Base-by-base conservation (phyloP, 1,140 invertebrate genomes). In the Aradophagus sp. region DNA sequence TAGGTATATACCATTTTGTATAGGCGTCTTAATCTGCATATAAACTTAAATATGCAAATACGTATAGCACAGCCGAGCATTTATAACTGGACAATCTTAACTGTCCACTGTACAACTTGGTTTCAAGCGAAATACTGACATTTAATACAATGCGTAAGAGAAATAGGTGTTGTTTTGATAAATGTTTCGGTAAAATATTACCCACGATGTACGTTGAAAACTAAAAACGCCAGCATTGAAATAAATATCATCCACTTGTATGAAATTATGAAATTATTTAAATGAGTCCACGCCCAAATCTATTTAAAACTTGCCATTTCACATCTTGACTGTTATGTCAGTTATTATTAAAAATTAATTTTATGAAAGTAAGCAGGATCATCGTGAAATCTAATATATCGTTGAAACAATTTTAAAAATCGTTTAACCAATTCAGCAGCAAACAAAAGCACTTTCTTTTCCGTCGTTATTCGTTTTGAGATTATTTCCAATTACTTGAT, bases 51-150 rank as follows among this genome's bases (percentile, higher is more conserved):
- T 52, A 58, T 58, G 52, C 32, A 67, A 67, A 50, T 58, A 42
- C 12, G 23, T 36, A 27, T 34, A 31, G 26, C 11, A 31, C 20
- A 52, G 4, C 2, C 15, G 7, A 29, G 45, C 14, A 44, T 67
- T 58, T 67, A 44, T 58, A 44, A 67, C 44, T 52, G 45, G 45
- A 58, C 52, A 67, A 31, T 67, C 45, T 67, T 50, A 67, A 67
- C 31, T 67, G 50, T 55, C 34, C 17, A 23, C 19, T 16, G 26
- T 50, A 17, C 14, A 63, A 47, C 34, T 53, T 39, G 15, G 26
- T 39, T 53, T 38, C 29, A 45, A 32, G 26, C 47, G 12, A 12
- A 42, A 38, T 32, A 36, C 31, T 63, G 20, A 31, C 48, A 39
- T 45, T 62, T 19, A 61, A 34, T 61, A 35, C 36, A 48, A 59